Base-by-base conservation (phyloP, 2,888 invertebrate species). In the Spodoptera picta region DNA sequence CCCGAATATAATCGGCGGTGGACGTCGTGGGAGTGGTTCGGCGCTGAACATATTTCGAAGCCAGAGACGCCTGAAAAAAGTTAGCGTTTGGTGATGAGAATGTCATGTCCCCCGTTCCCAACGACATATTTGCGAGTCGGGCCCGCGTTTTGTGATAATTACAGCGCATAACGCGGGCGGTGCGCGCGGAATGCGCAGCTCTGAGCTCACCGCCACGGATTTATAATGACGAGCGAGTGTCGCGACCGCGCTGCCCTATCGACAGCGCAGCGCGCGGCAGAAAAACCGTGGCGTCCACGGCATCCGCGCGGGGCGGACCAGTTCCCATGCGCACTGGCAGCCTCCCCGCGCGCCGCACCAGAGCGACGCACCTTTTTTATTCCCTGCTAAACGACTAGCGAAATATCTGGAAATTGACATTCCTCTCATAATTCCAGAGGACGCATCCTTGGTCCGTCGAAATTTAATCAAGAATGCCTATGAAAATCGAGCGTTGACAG, bases 61-160 rank as follows among this genome's bases (percentile, higher is more conserved):
- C 81, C 79, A 81, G 84, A 85, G 86, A 85, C 82, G 80, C 66
- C 85, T 82, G 85, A 89, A 93, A 94, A 93, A 93, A 88, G 81
- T 67, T 75, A 88, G 81, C 90, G 87, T 90, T 93, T 87, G 92
- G 94, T 94, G 94, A 94, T 94, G 94, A 94, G 94, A 94, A 94
- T 93, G 94, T 94, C 94, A 94, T 94, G 94, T 94, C 92, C 87
- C 81, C 89, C 90, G 93, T 92, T 92, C 90, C 88, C 93, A 87
- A 93, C 93, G 94, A 93, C 93, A 94, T 94, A 94, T 93, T 92
- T 94, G 92, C 91, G 92, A 92, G 92, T 90, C 89, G 90, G 86
- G 89, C 87, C 88, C 85, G 89, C 92, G 92, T 92, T 94, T 93
- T 93, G 92, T 89, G 91, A 93, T 93, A 94, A 94, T 94, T 94